Evolutionary conservation across 2,113 vertebrate species (phyloP), one percentile per base, ranked within the genome.

Genomic region (Catharus bicknelli): DNA sequence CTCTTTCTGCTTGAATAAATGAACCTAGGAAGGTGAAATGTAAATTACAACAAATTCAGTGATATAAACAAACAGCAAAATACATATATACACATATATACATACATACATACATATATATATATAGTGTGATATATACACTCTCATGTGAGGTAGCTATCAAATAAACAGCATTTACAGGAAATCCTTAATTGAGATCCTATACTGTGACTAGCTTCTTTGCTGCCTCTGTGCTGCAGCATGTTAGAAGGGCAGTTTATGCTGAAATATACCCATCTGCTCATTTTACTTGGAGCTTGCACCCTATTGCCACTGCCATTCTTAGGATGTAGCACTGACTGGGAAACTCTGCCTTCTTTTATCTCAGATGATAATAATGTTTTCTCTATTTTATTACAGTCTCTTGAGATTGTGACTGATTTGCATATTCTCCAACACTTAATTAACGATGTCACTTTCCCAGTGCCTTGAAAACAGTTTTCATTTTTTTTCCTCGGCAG

Each of bases 371-470:
- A 89, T 98, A 96, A 97, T 97, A 97, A 97, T 97, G 93, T 98
- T 97, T 97, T 97, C 96, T 97, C 95, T 96, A 83, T 97, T 97
- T 98, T 98, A 98, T 97, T 97, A 96, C 91, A 93, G 93, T 96
- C 97, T 98, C 97, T 96, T 95, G 95, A 96, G 96, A 97, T 83
- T 82, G 90, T 93, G 94, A 83, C 95, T 95, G 84, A 98, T 98
- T 98, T 98, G 97, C 97, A 98, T 98, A 97, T 98, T 97, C 93
- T 95, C 96, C 97, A 98, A 97, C 97, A 97, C 96, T 98, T 98
- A 98, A 98, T 98, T 98, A 98, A 98, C 63, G 18, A 97, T 98
- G 97, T 98, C 97, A 98, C 96, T 97, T 98, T 98, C 95, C 96
- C 95, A 95, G 97, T 97, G 97, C 93, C 97, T 98, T 97, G 95